These are phyloP conservation scores for Philaenus spumarius DNA, from an alignment of 1,140 invertebrate species.

Conservation along the genomic window DNA sequence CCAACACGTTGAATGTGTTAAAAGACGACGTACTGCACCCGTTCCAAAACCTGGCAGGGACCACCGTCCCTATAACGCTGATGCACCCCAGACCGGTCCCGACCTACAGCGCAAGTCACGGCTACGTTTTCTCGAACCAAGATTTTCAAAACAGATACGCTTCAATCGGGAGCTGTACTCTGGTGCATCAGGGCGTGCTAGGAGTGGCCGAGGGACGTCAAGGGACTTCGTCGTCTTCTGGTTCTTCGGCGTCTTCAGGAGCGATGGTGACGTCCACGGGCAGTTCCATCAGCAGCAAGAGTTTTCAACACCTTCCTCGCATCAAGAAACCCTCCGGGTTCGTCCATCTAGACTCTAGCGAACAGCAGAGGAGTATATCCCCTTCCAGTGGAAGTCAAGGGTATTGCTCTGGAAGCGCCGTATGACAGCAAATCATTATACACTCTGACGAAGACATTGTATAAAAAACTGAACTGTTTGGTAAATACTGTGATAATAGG, in stretches of 20 bases:
- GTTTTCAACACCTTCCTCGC: too few species aligned
- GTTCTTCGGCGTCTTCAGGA: slow-evolving; percentile 11
- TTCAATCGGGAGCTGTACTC: slow-evolving; percentile 7
- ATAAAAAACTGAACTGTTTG: too few species aligned
- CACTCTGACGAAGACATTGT: slow-evolving; percentile 19
- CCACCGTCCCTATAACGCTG: slow-evolving; percentile 43
- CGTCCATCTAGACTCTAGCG: too few species aligned
- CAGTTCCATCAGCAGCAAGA: too few species aligned
- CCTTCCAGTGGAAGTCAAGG: slow-evolving; percentile 9
- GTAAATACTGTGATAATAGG: too few species aligned
- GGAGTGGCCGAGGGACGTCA: slow-evolving; percentile 18
- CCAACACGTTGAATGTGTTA: slow-evolving; percentile 6
- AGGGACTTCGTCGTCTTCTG: slow-evolving; percentile 6
- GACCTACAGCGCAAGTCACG: background rate
- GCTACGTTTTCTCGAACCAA: background rate
- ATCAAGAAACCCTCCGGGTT: too few species aligned
- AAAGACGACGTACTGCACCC: slow-evolving; percentile 38
- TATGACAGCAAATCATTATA: slow-evolving; percentile 15
- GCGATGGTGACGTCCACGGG: slow-evolving; percentile 4
- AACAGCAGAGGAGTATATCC: slow-evolving; percentile 1
- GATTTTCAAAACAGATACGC: slow-evolving; percentile 4
- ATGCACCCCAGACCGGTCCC: slow-evolving; percentile 35
- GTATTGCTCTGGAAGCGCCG: slow-evolving; percentile 11
- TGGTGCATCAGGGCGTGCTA: slow-evolving; percentile 14
- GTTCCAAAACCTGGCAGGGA: slow-evolving; percentile 10